phyloP scores from a whole-genome alignment of 2,888 invertebrate genomes.

The Agrilus mali region DNA sequence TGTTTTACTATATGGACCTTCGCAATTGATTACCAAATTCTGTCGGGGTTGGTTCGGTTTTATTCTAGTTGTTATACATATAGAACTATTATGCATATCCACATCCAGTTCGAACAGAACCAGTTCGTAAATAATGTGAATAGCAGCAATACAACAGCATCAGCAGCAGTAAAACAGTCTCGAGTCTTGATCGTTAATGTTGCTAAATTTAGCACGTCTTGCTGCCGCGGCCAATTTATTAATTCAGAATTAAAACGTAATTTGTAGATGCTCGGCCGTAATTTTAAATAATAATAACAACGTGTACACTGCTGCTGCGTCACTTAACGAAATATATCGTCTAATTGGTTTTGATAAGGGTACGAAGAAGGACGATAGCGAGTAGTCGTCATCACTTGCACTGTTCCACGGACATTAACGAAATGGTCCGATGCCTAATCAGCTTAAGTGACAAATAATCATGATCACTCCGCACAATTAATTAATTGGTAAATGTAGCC shows the following conservation, averaged over 20 bases:
- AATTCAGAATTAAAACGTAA: constrained; percentile 32
- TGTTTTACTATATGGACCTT: too few species aligned
- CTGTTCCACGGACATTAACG: constrained; percentile 7
- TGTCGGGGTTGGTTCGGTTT: too few species aligned
- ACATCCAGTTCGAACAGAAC: too few species aligned
- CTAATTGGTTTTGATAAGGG: constrained; percentile 37
- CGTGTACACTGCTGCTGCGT: constrained; percentile 23
- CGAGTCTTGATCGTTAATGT: too few species aligned
- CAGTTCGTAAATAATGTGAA: too few species aligned
- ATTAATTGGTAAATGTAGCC: constrained; percentile 34
- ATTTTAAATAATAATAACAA: constrained; percentile 31
- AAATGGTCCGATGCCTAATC: constrained; percentile 26
- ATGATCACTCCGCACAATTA: constrained; percentile 32
- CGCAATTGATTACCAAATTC: too few species aligned
- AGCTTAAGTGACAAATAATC: constrained; percentile 36
- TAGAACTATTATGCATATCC: too few species aligned
- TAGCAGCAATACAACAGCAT: too few species aligned
- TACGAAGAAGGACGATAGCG: constrained; percentile 21
- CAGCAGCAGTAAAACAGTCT: too few species aligned
- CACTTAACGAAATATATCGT: constrained; percentile 34
- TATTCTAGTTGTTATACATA: too few species aligned
- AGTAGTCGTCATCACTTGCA: constrained; percentile 9
- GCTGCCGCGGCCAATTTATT: constrained; percentile 30
- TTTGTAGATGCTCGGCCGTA: constrained; percentile 30
- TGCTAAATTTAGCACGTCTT: constrained; percentile 5